phyloP scores from a whole-genome alignment of 2,113 vertebrate species.

The Microtus pennsylvanicus region DNA sequence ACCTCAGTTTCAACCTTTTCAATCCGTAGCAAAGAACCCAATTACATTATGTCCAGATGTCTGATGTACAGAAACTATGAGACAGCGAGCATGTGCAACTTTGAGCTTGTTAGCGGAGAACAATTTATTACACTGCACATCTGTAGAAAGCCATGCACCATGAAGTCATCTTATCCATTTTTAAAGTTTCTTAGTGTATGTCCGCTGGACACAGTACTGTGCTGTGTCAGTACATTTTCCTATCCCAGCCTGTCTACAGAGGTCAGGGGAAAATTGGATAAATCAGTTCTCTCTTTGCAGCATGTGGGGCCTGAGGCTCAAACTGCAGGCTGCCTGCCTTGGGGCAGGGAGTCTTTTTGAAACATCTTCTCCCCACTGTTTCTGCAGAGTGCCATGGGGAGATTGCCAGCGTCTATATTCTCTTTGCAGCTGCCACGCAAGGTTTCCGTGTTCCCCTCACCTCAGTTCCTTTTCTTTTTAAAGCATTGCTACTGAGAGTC shows the following conservation, averaged over 20 bases:
- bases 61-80: too few relatives aligned
- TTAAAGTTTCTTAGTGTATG: background rate
- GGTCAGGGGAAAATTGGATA: background rate
- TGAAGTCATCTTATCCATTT: background rate
- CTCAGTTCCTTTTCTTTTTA: background rate
- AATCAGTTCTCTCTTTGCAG: background rate
- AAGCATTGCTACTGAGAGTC: background rate
- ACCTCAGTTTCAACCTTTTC: background rate
- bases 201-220: background rate
- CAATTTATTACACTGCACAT: background rate
- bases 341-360: background rate
- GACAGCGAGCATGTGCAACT: background rate
- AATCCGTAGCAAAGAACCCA: background rate
- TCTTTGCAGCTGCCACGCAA: background rate
- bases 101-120: background rate
- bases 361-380: background rate
- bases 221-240: background rate
- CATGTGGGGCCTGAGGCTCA: background rate
- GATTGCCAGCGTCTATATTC: background rate
- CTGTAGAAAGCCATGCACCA: background rate
- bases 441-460: background rate
- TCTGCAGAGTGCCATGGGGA: background rate
- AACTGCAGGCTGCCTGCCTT: background rate
- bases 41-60: background rate
- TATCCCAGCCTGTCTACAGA: background rate